Percentiles rank a stretch among this genome's conserved stretches.
Conservation (phyloP, 2,113 vertebrate genomes). For the Morone chrysops region DNA sequence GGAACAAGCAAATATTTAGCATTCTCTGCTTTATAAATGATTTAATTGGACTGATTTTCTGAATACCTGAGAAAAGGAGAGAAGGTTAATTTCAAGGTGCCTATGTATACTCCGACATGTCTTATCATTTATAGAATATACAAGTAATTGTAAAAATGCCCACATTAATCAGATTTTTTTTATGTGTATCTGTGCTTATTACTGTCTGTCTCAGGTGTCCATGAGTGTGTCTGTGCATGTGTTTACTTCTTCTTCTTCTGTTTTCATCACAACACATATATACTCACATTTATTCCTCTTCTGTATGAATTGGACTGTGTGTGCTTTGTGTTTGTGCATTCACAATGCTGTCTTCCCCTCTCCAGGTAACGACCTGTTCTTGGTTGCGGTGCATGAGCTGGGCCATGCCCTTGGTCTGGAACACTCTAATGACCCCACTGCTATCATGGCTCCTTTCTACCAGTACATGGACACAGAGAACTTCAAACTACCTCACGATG, state of each 20-base stretch:
- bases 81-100: not conserved
- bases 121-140: not conserved
- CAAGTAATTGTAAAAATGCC: not conserved
- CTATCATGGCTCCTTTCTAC: constrained; percentile 89
- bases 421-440: constrained; percentile 87
- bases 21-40: not conserved
- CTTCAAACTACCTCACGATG: constrained; percentile 88
- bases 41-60: not conserved
- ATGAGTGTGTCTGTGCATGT: not conserved
- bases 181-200: not conserved
- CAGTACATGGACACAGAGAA: constrained; percentile 88
- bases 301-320: not conserved
- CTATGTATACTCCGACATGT: not conserved
- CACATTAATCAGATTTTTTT: not conserved
- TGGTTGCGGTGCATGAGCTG: constrained; percentile 88
- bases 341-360: constrained; percentile 7
- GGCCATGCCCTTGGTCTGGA: constrained; percentile 87
- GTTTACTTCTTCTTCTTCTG: not conserved
- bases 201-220: not conserved
- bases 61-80: constrained; percentile 8
- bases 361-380: constrained; percentile 84
- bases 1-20: not conserved
- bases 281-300: not conserved
- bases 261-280: not conserved
- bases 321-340: not conserved